Conservation (phyloP, 2,797 vertebrate species). For the Hyperoplus immaculatus region DNA sequence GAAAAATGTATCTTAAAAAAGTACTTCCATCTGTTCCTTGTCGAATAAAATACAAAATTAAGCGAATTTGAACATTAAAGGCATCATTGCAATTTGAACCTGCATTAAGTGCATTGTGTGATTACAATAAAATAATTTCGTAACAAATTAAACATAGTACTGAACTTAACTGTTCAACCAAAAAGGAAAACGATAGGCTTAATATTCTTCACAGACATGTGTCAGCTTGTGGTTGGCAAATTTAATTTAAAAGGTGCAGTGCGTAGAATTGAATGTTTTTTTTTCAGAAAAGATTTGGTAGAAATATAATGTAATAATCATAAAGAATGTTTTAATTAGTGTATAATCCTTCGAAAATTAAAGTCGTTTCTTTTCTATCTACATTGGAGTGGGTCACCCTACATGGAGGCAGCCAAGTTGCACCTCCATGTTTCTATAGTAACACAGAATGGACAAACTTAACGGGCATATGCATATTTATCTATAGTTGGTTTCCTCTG, state of each 20-base stretch:
- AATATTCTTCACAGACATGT: slow-evolving; percentile 35
- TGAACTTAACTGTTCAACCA: slow-evolving; percentile 40
- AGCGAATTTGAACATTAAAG: slow-evolving; percentile 36
- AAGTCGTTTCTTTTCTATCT: too few species aligned
- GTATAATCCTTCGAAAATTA: too few species aligned
- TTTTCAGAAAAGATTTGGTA: too few species aligned
- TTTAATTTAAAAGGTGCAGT: background rate
- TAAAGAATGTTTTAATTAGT: too few species aligned
- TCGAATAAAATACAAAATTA: slow-evolving; percentile 44
- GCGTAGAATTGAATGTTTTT: too few species aligned
- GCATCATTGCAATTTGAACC: slow-evolving; percentile 56
- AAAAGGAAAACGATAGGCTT: slow-evolving; percentile 37
- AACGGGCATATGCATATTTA: too few species aligned
- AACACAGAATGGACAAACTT: too few species aligned
- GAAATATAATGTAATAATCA: too few species aligned
- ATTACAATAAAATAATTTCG: slow-evolving; percentile 66
- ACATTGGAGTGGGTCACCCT: too few species aligned
- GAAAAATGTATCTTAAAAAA: slow-evolving; percentile 37
- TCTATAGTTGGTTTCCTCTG: too few species aligned
- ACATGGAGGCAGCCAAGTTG: too few species aligned
- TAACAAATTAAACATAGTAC: slow-evolving; percentile 55
- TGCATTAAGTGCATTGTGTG: slow-evolving; percentile 77
- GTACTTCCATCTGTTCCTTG: slow-evolving; percentile 41
- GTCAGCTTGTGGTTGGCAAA: slow-evolving; percentile 25
- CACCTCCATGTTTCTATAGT: too few species aligned